A percentile compares a stretch with the other conserved stretches of the same genome.
These are phyloP conservation scores for Drosophila repleta DNA, from an alignment of 1,140 invertebrate genomes.

Conservation along the genomic window DNA sequence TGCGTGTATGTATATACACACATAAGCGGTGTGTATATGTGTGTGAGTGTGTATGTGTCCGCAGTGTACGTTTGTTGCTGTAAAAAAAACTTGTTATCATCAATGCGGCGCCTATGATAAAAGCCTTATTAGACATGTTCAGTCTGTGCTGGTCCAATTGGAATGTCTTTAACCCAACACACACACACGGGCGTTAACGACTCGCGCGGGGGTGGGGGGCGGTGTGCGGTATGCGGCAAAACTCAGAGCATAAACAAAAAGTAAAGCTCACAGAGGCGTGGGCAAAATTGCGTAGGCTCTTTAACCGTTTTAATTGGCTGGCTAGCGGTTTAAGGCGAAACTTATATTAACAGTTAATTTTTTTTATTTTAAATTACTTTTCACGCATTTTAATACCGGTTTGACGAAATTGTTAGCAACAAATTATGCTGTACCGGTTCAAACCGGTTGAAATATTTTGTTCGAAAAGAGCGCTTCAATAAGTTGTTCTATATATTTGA, in stretches of 20 bases:
- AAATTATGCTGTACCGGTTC: background rate
- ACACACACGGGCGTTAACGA: slow-evolving; percentile 31
- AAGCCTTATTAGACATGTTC: slow-evolving; percentile 78
- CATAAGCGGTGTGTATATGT: slow-evolving; percentile 30
- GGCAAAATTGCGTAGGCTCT: slow-evolving; percentile 33
- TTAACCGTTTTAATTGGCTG: slow-evolving; percentile 17
- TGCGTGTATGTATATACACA: slow-evolving; percentile 55
- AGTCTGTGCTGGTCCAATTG: slow-evolving; percentile 59
- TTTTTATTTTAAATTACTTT: background rate
- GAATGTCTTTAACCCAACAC: slow-evolving; percentile 44
- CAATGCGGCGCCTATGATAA: slow-evolving; percentile 81
- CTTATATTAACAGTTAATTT: slow-evolving; percentile 13
- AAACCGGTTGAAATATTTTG: background rate
- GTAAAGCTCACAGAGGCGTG: slow-evolving; percentile 19
- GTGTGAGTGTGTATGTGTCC: slow-evolving; percentile 36
- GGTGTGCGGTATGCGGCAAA: no score
- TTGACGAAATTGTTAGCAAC: background rate
- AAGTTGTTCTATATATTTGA: background rate
- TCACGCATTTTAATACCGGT: background rate
- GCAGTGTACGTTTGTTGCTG: slow-evolving; percentile 49
- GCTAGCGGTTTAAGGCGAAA: slow-evolving; percentile 15
- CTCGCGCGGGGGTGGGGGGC: background rate
- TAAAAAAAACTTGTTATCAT: slow-evolving; percentile 80
- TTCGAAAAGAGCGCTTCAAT: background rate
- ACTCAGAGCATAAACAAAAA: slow-evolving; percentile 40